Evolutionary conservation across 2,888 invertebrate genomes (phyloP), one percentile per base, ranked within the genome.

Genomic region (Cyaniris semiargus): DNA sequence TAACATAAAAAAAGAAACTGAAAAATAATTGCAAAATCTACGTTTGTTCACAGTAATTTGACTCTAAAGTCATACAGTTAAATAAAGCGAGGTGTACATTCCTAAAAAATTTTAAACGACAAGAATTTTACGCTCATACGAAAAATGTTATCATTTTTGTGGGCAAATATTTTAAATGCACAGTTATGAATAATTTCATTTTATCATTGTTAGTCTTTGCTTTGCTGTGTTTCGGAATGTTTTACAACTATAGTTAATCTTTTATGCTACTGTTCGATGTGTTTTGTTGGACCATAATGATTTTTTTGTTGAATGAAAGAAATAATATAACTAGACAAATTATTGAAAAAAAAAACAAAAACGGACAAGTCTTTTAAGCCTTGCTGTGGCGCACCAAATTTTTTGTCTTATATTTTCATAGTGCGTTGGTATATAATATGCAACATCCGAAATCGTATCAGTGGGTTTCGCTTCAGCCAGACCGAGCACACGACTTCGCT

Each of bases 181-280:
- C 60, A 21, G 60, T 60, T 60, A 60, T 60, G 60, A 60, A 60
- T 60, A 60, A 60, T 60, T 23, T 60, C 60, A 60, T 60, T 60
- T 60, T 60, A 23, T 60, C 60, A n/a, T 58, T 60, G 60, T 60
- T 23, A 60, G 60, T 60, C 3, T 13, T 23, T 10, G 60, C 60
- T 60, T 60, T 60, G 60, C 3, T 10, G 13, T 60, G 60, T 60
- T 60, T 60, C 3, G 53, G 60, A 60, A 60, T 60, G 21, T 60
- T 23, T 60, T 60, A 13, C 23, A 23, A 58, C 58, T n/a, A 18
- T 58, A 3, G 44, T 13, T 44, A 13, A 44, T 44, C 44, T 58
- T 58, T 58, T 58, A 58, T 58, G 8, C 3, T 8, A 58, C 58
- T 44, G 44, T 13, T 2, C 3, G 44, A 13, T 44, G 10, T 13